These are phyloP conservation scores for Odocoileus virginianus DNA, from an alignment of 2,113 vertebrate genomes.

Conservation along the genomic window DNA sequence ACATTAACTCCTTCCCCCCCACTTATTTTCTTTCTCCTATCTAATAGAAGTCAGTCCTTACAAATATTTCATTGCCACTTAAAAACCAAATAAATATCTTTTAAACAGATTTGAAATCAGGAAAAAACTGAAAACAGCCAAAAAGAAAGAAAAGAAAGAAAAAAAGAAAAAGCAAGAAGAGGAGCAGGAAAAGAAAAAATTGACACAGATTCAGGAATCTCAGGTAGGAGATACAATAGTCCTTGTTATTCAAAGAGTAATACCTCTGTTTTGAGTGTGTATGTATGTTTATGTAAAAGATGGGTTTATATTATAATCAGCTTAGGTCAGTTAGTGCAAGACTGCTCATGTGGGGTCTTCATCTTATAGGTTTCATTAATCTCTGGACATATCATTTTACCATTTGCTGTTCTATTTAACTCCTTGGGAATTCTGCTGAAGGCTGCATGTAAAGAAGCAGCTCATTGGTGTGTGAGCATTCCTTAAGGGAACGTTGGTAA, in stretches of 20 bases:
- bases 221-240: constrained; percentile 85
- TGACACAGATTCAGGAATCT: constrained; percentile 94
- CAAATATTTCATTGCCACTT: constrained; percentile 20
- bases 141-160: constrained; percentile 98
- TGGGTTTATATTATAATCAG: neutral
- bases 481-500: neutral
- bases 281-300: neutral
- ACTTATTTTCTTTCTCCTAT: constrained; percentile 14
- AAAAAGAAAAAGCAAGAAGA: constrained; percentile 99
- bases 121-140: constrained; percentile 97
- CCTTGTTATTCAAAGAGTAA: neutral
- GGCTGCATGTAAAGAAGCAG: neutral
- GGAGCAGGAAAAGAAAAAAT: constrained; percentile 96
- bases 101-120: constrained; percentile 96
- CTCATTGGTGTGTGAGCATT: neutral
- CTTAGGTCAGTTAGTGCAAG: neutral
- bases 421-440: neutral
- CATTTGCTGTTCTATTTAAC: neutral
- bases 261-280: neutral
- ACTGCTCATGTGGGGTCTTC: neutral
- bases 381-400: neutral
- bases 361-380: neutral
- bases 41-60: constrained; percentile 24
- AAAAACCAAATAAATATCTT: constrained; percentile 52
- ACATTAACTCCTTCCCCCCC: neutral